Evolutionary conservation across 1,140 invertebrate genomes (phyloP), one percentile per base, ranked within the genome.

Genomic region (Drosophila arawakana): DNA sequence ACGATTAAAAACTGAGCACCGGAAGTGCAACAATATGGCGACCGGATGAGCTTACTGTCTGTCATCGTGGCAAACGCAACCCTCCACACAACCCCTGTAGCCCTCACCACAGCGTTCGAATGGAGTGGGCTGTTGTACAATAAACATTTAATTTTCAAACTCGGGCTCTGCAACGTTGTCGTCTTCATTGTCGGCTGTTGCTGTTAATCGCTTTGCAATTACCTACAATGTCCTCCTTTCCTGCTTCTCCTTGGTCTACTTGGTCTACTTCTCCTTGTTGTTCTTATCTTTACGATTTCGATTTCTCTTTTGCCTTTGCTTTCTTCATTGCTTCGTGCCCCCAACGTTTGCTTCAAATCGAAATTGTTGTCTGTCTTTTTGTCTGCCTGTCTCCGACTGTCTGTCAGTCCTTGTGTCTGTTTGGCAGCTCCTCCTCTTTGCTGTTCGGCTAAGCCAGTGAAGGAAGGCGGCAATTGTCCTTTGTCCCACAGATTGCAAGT

Each of bases 21-120:
- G 84, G 84, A 89, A 89, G 84, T 89, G 84, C 80, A 89, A 89
- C 80, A 89, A 89, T 90, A 89, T 89, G 80, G 85, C 81, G 54
- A 89, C 74, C 84, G 84, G 84, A 89, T 84, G 81, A 57, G 71
- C 84, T 88, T 89, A 89, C 80, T 84, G 84, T 84, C 84, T 62
- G 76, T 50, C 47, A 9, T 46, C 44, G 9, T 71, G 18, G 47
- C 80, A 6, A 43, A 13, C n/a, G 9, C 9, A 11, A 8, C 34
- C 46, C 15, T 25, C 9, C 30, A 4, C n/a, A 4, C n/a, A 9
- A 8, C 13, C 11, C 2, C 34, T 41, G n/a, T 39, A 10, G n/a
- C n/a, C 10, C 25, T 41, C 41, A n/a, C 11, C n/a, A 5, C 25
- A 30, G 25, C 11, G 9, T 30, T 25, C 47, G 41, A 47, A 52